Evolutionary conservation across 2,888 invertebrate species (phyloP).

Genomic region (Amblyjoppa proteus): DNA sequence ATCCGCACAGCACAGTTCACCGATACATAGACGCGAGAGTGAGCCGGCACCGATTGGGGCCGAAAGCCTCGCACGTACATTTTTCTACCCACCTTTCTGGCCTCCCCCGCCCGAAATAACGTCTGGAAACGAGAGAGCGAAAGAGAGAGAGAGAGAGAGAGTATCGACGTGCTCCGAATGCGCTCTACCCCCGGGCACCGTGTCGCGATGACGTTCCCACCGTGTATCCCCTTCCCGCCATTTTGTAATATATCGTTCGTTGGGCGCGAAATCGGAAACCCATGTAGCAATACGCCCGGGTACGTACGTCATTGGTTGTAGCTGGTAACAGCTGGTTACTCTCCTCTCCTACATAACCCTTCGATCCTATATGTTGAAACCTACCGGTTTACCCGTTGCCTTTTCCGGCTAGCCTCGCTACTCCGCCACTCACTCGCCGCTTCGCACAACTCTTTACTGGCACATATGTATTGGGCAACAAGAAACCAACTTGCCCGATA

Average conservation of each 20-base stretch:
- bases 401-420: constrained; percentile 18
- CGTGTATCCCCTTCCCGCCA: constrained; percentile 29
- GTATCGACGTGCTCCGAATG: constrained; percentile 66
- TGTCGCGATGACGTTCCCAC: constrained; percentile 65
- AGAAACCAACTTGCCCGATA: neutral
- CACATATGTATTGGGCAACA: neutral
- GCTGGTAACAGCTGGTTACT: constrained; percentile 64
- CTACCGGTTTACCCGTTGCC: constrained; percentile 39
- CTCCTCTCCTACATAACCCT: constrained; percentile 37
- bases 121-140: constrained; percentile 51
- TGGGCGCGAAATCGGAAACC: constrained; percentile 67
- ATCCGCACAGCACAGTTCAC: constrained; percentile 12
- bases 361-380: constrained; percentile 48
- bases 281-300: constrained; percentile 58
- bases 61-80: constrained; percentile 48
- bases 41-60: neutral
- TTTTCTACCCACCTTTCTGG: constrained; percentile 38
- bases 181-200: constrained; percentile 45
- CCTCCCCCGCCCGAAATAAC: constrained; percentile 48
- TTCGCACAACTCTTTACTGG: neutral
- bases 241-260: constrained; percentile 66
- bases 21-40: neutral
- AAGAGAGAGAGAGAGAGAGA: constrained; percentile 4
- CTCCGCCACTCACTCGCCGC: constrained; percentile 5
- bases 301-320: constrained; percentile 69